These are phyloP conservation scores for Luperina testacea DNA, from an alignment of 2,888 invertebrate genomes.

Conservation along the genomic window DNA sequence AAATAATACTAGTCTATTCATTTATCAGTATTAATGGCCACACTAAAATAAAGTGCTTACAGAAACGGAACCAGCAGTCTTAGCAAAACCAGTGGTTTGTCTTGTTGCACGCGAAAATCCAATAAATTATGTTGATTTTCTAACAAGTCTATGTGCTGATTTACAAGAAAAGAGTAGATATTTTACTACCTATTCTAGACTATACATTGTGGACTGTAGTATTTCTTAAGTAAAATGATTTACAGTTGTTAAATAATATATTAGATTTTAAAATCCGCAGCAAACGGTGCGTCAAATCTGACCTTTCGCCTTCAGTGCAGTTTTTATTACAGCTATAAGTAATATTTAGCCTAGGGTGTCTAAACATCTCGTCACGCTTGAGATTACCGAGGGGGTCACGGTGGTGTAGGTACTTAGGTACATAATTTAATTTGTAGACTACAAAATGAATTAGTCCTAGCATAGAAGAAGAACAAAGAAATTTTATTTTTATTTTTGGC, in stretches of 20 bases:
- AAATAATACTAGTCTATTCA: background rate
- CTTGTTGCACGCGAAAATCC: slow-evolving; percentile 37
- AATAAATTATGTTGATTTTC: slow-evolving; percentile 35
- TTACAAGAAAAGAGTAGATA: slow-evolving; percentile 17
- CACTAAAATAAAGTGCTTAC: slow-evolving; percentile 22
- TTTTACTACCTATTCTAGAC: background rate
- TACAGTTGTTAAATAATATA: slow-evolving; percentile 15
- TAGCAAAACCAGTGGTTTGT: slow-evolving; percentile 12
- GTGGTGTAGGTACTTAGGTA: background rate
- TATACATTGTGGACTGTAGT: background rate
- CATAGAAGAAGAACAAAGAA: background rate
- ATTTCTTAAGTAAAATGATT: background rate
- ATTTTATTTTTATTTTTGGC: background rate
- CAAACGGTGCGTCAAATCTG: slow-evolving; percentile 31
- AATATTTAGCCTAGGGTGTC: slow-evolving; percentile 33
- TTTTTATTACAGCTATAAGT: slow-evolving; percentile 37
- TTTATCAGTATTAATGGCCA: slow-evolving; percentile 3
- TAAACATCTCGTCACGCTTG: slow-evolving; percentile 39
- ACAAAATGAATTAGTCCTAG: slow-evolving; percentile 7
- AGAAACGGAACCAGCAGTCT: slow-evolving; percentile 14
- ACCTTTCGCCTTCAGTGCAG: slow-evolving; percentile 23
- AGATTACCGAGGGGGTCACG: slow-evolving; percentile 20
- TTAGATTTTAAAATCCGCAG: background rate
- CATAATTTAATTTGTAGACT: slow-evolving; percentile 10
- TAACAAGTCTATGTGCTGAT: slow-evolving; percentile 9